These are phyloP conservation scores for Podarcis cretensis DNA, from an alignment of 2,113 vertebrate species.

Conservation along the genomic window DNA sequence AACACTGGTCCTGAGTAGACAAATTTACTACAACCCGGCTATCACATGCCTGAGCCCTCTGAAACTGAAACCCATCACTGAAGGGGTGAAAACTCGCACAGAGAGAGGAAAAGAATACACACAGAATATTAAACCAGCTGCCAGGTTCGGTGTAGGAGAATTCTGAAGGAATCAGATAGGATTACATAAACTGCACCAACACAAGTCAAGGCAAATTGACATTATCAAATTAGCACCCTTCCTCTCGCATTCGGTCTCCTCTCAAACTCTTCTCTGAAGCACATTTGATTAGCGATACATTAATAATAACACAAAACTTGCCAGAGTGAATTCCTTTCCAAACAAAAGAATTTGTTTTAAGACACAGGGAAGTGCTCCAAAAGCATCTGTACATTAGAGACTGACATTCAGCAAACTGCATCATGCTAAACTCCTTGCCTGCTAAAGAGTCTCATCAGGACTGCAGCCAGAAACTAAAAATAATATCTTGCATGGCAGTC, in stretches of 20 bases:
- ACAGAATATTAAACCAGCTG: slow-evolving; percentile 44
- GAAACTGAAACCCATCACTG: not conserved
- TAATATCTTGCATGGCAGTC: not conserved
- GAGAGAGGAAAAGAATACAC: not conserved
- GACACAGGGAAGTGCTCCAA: slow-evolving; percentile 22
- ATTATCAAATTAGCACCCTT: slow-evolving; percentile 49
- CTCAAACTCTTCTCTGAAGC: slow-evolving; percentile 36
- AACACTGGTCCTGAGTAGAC: not conserved
- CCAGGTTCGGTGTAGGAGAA: slow-evolving; percentile 23
- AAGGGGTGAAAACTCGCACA: not conserved
- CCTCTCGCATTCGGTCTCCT: slow-evolving; percentile 45
- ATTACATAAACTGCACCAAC: slow-evolving; percentile 37
- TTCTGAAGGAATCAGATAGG: slow-evolving; percentile 38
- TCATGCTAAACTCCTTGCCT: not conserved
- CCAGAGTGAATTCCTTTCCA: not conserved
- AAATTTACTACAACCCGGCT: too few species aligned
- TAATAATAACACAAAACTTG: slow-evolving; percentile 47
- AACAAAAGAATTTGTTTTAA: not conserved
- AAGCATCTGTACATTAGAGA: not conserved
- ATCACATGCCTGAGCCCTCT: not conserved
- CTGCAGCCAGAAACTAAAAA: slow-evolving; percentile 1
- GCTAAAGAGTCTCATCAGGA: slow-evolving; percentile 6
- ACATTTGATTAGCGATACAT: slow-evolving; percentile 20
- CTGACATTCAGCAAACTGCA: not conserved
- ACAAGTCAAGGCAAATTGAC: slow-evolving; percentile 21